Conservation (phyloP, 1,140 invertebrate species). For the Bombus consobrinus region DNA sequence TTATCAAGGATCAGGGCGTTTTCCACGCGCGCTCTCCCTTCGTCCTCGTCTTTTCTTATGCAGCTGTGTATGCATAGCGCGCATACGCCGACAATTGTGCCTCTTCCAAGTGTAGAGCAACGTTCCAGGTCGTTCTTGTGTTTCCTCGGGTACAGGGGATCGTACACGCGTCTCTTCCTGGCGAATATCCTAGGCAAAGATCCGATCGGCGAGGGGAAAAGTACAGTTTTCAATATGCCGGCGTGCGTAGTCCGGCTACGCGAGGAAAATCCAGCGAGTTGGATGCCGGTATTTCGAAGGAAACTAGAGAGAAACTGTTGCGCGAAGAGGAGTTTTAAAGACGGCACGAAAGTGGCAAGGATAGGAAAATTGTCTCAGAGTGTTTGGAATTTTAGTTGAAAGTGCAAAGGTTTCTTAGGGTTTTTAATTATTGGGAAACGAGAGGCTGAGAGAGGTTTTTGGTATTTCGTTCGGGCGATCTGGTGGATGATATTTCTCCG, state of each 20-base stretch:
- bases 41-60: conserved; percentile 9
- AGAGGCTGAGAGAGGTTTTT: not conserved
- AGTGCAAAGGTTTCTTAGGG: not conserved
- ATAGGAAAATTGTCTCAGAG: not conserved
- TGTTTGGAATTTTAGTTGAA: not conserved
- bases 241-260: too few relatives aligned
- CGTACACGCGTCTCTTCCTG: conserved; percentile 12
- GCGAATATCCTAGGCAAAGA: not conserved
- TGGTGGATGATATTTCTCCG: too few relatives aligned
- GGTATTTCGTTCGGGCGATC: too few relatives aligned
- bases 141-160: not conserved
- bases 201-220: not conserved
- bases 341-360: too few relatives aligned
- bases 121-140: too few relatives aligned
- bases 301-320: too few relatives aligned
- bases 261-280: not conserved
- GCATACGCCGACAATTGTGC: conserved; percentile 22
- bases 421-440: not conserved
- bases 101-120: not conserved
- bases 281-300: too few relatives aligned
- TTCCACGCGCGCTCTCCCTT: conserved; percentile 34
- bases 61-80: conserved; percentile 50
- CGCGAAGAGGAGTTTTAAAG: too few relatives aligned
- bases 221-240: conserved; percentile 20
- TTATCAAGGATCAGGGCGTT: conserved; percentile 55